Base-by-base conservation (phyloP, 2,797 vertebrate genomes). In the Melanogrammus aeglefinus region DNA sequence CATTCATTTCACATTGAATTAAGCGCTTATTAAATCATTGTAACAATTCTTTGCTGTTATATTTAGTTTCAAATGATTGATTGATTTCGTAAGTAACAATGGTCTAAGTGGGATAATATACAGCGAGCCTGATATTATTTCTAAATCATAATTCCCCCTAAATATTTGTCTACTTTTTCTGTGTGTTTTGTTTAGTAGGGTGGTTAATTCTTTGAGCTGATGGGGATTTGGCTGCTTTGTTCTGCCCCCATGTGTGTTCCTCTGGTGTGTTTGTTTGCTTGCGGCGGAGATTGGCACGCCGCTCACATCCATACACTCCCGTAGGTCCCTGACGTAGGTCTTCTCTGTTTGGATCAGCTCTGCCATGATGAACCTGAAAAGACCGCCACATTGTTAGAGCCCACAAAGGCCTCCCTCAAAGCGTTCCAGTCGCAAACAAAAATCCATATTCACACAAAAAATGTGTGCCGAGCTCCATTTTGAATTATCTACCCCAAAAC, bases 301-400 rank as follows among this genome's bases (percentile, higher is more conserved):
- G 95, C 97, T 96, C 93, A 99, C 98, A 92, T 99, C 98, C 96
- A 98, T 96, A 90, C 98, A 99, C 90, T 99, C 98, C 39, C 96
- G 94, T 66, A 99, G 95, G 88, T 99, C 98, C 91, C 98, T 93
- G 75, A 99, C 98, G 0, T 99, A 99, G 80, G 98, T 91, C 90
- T 99, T 99, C 90, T 99, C 98, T 18, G 98, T 99, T 81, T 99
- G 98, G 92, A 99, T 98, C 79, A 99, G 95, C 88, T 99, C 98
- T 75, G 97, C 97, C 97, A 99, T 99, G 86, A 99, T 99, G 91
- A 99, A 99, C 93, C 98, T 99, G 82, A 76, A 87, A 35, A 35
- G 13, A 72, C 31, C 31, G 7, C 29, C 12, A 18, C 29, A 35
- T 72, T 33, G 29, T 31, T 35, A 29, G 69, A 12, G 9, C 33